phyloP scores from a whole-genome alignment of 2,797 vertebrate genomes.

The Hoplostethus mediterraneus region DNA sequence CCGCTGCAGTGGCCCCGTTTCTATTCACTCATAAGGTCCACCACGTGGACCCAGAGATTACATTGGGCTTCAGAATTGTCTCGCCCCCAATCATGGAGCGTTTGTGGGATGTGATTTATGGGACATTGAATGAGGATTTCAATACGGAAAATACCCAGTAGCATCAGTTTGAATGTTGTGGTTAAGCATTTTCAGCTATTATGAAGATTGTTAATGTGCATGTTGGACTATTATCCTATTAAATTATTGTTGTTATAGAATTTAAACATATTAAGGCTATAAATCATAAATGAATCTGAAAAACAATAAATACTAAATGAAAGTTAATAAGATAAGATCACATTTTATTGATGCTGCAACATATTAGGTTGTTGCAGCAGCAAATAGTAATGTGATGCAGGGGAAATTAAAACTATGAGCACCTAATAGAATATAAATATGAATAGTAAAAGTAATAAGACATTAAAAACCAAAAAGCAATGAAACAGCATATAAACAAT shows the following conservation, averaged over 20 bases:
- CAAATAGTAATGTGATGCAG: slow-evolving; percentile 22
- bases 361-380: slow-evolving; percentile 15
- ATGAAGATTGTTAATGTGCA: not conserved
- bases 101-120: slow-evolving; percentile 37
- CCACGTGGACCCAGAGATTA: slow-evolving; percentile 29
- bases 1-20: not conserved
- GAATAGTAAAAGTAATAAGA: not conserved
- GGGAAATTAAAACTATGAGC: not conserved
- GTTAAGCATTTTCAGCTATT: not conserved
- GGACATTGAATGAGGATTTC: slow-evolving; percentile 11
- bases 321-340: slow-evolving; percentile 46
- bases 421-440: not conserved
- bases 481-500: not conserved
- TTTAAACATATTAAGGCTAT: slow-evolving; percentile 37
- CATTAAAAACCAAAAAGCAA: not conserved
- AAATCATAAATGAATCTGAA: slow-evolving; percentile 41
- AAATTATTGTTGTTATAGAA: slow-evolving; percentile 14
- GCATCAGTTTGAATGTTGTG: slow-evolving; percentile 17
- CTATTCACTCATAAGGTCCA: slow-evolving; percentile 8
- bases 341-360: slow-evolving; percentile 22
- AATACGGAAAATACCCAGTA: slow-evolving; percentile 45
- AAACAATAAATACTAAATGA: slow-evolving; percentile 51
- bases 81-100: not conserved
- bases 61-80: not conserved
- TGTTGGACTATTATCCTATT: slow-evolving; percentile 35